These are phyloP conservation scores for Micrasema minimum DNA, from an alignment of 1,140 invertebrate genomes.

Conservation along the genomic window DNA sequence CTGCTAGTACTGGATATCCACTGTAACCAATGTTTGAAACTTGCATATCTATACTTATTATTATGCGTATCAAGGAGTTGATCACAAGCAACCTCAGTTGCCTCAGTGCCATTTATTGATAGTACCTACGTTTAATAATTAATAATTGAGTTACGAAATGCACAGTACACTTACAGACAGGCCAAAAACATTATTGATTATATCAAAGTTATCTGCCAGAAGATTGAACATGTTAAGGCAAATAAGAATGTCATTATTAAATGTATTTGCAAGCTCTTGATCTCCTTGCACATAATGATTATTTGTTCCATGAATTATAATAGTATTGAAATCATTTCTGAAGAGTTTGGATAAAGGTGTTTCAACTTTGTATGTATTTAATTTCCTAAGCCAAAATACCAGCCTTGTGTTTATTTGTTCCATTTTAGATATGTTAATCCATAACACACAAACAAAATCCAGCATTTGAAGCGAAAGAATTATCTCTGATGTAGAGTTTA, in stretches of 20 bases:
- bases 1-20: too few species aligned
- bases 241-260: slow-evolving; percentile 28
- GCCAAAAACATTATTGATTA: slow-evolving; percentile 44
- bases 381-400: neutral
- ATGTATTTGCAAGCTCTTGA: neutral
- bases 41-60: too few species aligned
- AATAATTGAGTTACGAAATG: too few species aligned
- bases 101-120: too few species aligned
- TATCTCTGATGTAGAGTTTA: neutral
- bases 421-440: slow-evolving; percentile 8
- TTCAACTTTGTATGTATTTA: neutral
- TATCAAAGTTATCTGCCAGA: slow-evolving; percentile 48
- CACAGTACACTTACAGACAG: slow-evolving; percentile 41
- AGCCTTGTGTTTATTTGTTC: slow-evolving; percentile 1
- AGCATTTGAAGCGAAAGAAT: slow-evolving; percentile 4
- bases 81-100: too few species aligned
- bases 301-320: too few species aligned
- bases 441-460: slow-evolving; percentile 13
- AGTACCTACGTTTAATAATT: too few species aligned
- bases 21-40: too few species aligned
- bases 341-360: neutral
- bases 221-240: slow-evolving; percentile 45
- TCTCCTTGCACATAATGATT: neutral
- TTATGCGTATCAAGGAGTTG: too few species aligned
- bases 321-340: slow-evolving; percentile 10